Percentiles rank a stretch among this genome's conserved stretches.
These are phyloP conservation scores for Sinella curviseta DNA, from an alignment of 1,140 invertebrate genomes.

Conservation along the genomic window DNA sequence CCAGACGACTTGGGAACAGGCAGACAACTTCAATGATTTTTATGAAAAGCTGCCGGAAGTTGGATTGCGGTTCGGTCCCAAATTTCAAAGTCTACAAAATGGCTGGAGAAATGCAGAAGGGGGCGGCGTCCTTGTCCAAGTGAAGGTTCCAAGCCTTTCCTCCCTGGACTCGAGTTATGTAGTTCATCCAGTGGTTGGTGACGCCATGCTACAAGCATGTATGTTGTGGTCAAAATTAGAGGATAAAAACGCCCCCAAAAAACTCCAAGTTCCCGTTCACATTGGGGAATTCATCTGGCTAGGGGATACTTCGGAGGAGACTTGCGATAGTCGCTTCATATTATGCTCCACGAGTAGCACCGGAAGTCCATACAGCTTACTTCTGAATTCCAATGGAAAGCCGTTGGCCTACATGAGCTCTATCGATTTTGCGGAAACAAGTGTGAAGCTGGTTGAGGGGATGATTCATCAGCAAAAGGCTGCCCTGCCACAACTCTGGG, in stretches of 20 bases:
- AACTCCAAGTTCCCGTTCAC: not conserved
- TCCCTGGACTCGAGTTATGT: not conserved
- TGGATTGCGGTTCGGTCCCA: constrained; percentile 32
- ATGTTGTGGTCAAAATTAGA: not conserved
- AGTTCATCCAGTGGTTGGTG: constrained; percentile 30
- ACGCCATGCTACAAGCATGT: constrained; percentile 37
- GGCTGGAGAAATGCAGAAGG: constrained; percentile 13
- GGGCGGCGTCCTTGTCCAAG: not conserved
- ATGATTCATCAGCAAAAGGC: not conserved
- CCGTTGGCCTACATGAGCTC: not conserved
- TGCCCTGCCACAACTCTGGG: not conserved
- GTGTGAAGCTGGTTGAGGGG: not conserved
- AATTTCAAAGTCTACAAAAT: constrained; percentile 15
- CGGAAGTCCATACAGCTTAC: not conserved
- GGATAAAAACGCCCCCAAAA: not conserved
- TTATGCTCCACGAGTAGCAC: not conserved
- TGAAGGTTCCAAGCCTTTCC: not conserved
- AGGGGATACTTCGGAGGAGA: not conserved
- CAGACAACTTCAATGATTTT: not conserved
- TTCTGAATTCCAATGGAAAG: not conserved
- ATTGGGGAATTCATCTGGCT: not conserved
- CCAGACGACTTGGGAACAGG: not conserved
- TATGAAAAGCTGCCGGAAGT: constrained; percentile 26
- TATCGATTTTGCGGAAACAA: not conserved
- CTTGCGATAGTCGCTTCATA: not conserved